Evolutionary conservation across 2,797 vertebrate species (phyloP), one percentile per base, ranked within the genome.

Genomic region (Ceryle rudis): DNA sequence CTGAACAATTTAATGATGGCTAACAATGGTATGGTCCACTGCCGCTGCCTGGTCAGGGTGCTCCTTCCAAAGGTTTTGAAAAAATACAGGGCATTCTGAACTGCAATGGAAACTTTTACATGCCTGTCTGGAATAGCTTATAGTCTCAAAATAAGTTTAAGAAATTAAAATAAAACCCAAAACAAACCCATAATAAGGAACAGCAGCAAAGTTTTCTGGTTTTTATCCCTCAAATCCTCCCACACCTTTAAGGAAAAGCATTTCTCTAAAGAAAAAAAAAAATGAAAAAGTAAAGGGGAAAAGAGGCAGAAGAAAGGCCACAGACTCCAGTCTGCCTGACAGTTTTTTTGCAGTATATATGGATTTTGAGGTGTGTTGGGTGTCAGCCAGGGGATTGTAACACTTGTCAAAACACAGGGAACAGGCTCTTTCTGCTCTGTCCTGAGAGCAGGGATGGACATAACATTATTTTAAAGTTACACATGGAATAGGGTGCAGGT

Each of bases 401-500:
- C 6, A 13, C 2, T 0, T 66, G 41, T 35, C 49, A 52, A 42
- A 49, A 39, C 3, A 2, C 0, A 0, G 17, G n/a, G 52, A 73
- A 25, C 0, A 3, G 29, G 15, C 20, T 93, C 41, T 47, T 58
- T 23, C 31, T 80, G 64, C 39, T 37, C 29, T 61, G 28, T 49
- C 31, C 61, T 33, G 29, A 69, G 37, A 81, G 33, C 52, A 52
- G 46, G 33, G 20, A 26, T 49, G 28, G 19, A 31, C 3, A 1
- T 11, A 13, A 55, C 67, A 67, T 52, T 54, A 33, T 73, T 93
- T 81, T 65, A 9, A 84, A 69, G 41, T 33, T 3, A 4, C 23
- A 51, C 70, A 17, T 1, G 2, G 71, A 78, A 60, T 10, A 17
- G 14, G 20, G 10, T 29, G 51, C 2, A 4, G 39, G 42, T 42